Percentiles rank a stretch among this genome's conserved stretches.
These are phyloP conservation scores for Macrotrachela quadricornifera DNA, from an alignment of 1,140 invertebrate species.

Conservation along the genomic window DNA sequence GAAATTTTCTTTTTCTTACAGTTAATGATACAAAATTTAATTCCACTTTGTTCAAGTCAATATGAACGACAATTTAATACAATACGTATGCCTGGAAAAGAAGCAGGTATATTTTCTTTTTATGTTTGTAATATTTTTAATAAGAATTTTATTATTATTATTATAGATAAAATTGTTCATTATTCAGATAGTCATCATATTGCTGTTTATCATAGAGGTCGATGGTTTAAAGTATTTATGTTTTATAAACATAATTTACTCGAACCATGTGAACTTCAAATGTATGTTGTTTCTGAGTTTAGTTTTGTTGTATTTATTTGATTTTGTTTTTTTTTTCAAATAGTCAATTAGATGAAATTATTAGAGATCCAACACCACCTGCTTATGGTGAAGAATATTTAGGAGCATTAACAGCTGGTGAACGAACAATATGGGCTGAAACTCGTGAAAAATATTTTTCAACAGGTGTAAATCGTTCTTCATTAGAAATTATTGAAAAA, in stretches of 20 bases:
- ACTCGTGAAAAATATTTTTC: constrained; percentile 47
- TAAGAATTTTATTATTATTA: no score
- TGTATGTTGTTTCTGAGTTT: no score
- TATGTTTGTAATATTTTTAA: no score
- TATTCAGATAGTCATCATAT: constrained; percentile 74
- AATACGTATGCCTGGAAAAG: constrained; percentile 69
- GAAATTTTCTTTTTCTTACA: no score
- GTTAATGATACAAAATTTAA: constrained; percentile 55
- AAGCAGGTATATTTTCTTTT: constrained; percentile 30
- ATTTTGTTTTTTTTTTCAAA: constrained; percentile 38
- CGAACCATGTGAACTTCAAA: constrained; percentile 47
- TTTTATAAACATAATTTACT: constrained; percentile 61
- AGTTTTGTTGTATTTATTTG: no score
- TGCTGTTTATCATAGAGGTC: constrained; percentile 72
- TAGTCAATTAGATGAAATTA: constrained; percentile 74
- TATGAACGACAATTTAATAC: constrained; percentile 94
- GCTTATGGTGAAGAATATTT: constrained; percentile 59
- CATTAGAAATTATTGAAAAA: constrained; percentile 72
- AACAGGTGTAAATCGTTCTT: constrained; percentile 60
- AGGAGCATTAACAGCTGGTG: constrained; percentile 71
- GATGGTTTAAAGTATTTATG: constrained; percentile 77
- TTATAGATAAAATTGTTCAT: constrained; percentile 38
- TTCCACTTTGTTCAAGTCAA: constrained; percentile 90
- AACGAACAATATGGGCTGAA: constrained; percentile 64
- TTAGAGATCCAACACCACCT: constrained; percentile 48